Percentiles rank a stretch among this genome's conserved stretches.
phyloP scores from a whole-genome alignment of 2,797 vertebrate genomes.

The Nannoperca obscura region DNA sequence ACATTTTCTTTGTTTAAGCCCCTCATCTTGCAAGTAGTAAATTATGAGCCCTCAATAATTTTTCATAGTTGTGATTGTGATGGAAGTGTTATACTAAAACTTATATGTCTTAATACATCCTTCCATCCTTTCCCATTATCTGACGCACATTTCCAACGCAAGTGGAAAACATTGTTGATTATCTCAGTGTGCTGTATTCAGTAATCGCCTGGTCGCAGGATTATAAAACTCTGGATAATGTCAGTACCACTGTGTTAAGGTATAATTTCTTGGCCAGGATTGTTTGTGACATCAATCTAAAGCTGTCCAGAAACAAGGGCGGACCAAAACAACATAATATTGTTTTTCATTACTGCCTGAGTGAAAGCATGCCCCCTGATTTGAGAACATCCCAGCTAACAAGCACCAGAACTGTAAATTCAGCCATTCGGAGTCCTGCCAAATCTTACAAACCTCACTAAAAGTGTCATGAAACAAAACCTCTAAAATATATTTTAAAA shows the following conservation, averaged over 20 bases:
- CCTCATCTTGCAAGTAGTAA: conserved; percentile 38
- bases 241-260: conserved; percentile 68
- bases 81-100: conserved; percentile 1
- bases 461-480: conserved; percentile 82
- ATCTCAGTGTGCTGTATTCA: conserved; percentile 43
- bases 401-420: conserved; percentile 87
- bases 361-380: conserved; percentile 85
- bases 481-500: conserved; percentile 71
- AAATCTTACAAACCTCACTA: conserved; percentile 81
- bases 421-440: conserved; percentile 84
- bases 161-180: conserved; percentile 41
- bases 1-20: conserved; percentile 38
- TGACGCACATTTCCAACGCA: conserved; percentile 26
- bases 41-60: conserved; percentile 14
- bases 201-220: conserved; percentile 40
- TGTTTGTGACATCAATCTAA: conserved; percentile 80
- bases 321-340: conserved; percentile 72
- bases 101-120: neutral
- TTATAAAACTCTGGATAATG: conserved; percentile 59
- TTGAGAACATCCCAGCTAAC: conserved; percentile 84
- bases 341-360: conserved; percentile 79
- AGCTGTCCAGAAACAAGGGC: conserved; percentile 71
- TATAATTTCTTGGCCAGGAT: conserved; percentile 73
- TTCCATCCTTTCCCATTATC: conserved; percentile 8
- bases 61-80: conserved; percentile 1